Conservation (phyloP, 2,797 vertebrate species). For the Manis javanica region DNA sequence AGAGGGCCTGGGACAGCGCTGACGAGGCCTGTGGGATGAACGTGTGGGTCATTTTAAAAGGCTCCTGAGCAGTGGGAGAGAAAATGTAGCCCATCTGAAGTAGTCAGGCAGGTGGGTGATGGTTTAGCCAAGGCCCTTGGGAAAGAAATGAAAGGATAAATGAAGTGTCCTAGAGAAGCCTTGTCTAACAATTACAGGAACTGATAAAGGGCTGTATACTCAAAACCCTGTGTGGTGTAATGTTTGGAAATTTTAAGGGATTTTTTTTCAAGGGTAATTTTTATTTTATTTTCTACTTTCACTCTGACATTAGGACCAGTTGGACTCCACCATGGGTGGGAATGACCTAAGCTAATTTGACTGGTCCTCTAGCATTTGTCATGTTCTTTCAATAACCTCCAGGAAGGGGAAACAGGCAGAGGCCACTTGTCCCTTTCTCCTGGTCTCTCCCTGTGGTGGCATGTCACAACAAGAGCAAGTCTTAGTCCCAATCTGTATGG, state of each 20-base stretch:
- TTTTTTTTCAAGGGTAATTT: conserved; percentile 40
- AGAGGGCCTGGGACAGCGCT: background rate
- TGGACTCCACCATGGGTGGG: background rate
- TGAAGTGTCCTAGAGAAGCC: background rate
- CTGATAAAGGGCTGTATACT: background rate
- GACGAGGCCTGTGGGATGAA: background rate
- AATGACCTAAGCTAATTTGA: background rate
- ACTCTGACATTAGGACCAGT: background rate
- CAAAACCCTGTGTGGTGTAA: rapidly evolving
- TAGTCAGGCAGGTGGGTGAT: background rate
- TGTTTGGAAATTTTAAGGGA: background rate
- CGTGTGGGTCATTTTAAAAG: background rate
- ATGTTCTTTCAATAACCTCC: background rate
- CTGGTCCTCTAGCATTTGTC: background rate
- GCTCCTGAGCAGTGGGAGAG: background rate
- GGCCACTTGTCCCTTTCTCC: background rate
- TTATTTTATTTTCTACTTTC: conserved; percentile 16
- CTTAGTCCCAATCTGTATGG: background rate
- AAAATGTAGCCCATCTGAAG: background rate
- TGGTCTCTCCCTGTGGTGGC: background rate
- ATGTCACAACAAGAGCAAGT: background rate
- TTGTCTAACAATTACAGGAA: background rate
- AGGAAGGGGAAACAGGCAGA: background rate
- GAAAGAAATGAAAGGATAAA: conserved; percentile 20
- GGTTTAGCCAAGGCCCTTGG: background rate